Conservation (phyloP, 2,113 vertebrate genomes). For the Sander lucioperca region DNA sequence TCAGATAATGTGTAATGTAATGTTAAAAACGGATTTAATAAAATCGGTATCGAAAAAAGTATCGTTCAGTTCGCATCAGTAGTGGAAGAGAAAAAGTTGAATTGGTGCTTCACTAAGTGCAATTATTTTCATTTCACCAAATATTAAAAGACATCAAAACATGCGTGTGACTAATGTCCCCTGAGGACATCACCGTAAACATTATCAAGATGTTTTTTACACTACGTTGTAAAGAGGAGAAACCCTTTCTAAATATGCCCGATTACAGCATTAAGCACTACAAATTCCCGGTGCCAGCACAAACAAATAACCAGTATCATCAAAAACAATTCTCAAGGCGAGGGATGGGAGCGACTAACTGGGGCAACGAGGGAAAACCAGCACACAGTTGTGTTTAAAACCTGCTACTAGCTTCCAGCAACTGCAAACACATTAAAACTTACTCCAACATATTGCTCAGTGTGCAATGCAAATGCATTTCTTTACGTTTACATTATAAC, state of each 20-base stretch:
- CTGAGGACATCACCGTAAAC: background rate
- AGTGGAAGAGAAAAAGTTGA: no score
- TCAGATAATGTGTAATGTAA: no score
- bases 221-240: background rate
- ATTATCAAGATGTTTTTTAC: background rate
- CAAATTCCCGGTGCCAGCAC: background rate
- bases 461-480: background rate
- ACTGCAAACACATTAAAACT: background rate
- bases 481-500: background rate
- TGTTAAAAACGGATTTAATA: no score
- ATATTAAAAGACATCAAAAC: background rate
- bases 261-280: background rate
- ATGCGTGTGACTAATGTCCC: background rate
- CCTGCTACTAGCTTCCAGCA: background rate
- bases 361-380: background rate
- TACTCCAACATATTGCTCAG: background rate
- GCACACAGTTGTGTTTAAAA: background rate
- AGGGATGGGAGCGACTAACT: background rate
- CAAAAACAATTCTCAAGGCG: background rate
- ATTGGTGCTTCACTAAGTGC: no score
- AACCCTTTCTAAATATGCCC: no score
- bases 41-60: no score
- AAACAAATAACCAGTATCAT: background rate
- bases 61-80: no score
- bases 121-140: no score